Conservation (phyloP, 2,888 invertebrate genomes). For the Drosophila helvetica region DNA sequence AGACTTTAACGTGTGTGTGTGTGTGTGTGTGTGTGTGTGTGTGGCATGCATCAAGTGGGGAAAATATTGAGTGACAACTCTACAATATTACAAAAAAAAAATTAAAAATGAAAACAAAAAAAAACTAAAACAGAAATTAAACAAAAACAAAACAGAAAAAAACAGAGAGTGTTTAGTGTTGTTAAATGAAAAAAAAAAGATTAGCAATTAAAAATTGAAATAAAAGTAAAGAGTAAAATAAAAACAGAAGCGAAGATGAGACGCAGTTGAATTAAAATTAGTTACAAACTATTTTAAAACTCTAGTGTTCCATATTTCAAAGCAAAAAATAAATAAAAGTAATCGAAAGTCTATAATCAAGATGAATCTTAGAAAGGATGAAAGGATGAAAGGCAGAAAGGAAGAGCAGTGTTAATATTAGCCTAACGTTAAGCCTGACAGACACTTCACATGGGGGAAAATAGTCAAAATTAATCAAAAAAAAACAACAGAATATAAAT, state of each 20-base stretch:
- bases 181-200: slow-evolving; percentile 58
- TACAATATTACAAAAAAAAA: slow-evolving; percentile 55
- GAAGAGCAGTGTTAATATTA: slow-evolving; percentile 62
- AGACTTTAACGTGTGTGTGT: slow-evolving; percentile 67
- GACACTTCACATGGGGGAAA: slow-evolving; percentile 52
- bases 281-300: slow-evolving; percentile 77
- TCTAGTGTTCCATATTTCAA: slow-evolving; percentile 81
- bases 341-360: slow-evolving; percentile 25
- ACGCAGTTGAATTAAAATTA: slow-evolving; percentile 75
- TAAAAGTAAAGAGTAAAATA: slow-evolving; percentile 36
- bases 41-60: slow-evolving; percentile 45
- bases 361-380: slow-evolving; percentile 31
- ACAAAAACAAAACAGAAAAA: slow-evolving; percentile 18
- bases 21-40: slow-evolving; percentile 43
- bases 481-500: slow-evolving; percentile 50
- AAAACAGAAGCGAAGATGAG: slow-evolving; percentile 31
- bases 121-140: slow-evolving; percentile 43
- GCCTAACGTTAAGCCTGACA: slow-evolving; percentile 45
- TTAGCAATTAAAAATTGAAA: slow-evolving; percentile 66
- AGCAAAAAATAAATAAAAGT: slow-evolving; percentile 45
- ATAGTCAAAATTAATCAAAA: slow-evolving; percentile 74
- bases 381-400: slow-evolving; percentile 30
- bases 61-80: slow-evolving; percentile 59
- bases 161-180: slow-evolving; percentile 66
- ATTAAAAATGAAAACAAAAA: neutral